Evolutionary conservation across 2,113 vertebrate genomes (phyloP).

Genomic region (Donacobius atricapilla): DNA sequence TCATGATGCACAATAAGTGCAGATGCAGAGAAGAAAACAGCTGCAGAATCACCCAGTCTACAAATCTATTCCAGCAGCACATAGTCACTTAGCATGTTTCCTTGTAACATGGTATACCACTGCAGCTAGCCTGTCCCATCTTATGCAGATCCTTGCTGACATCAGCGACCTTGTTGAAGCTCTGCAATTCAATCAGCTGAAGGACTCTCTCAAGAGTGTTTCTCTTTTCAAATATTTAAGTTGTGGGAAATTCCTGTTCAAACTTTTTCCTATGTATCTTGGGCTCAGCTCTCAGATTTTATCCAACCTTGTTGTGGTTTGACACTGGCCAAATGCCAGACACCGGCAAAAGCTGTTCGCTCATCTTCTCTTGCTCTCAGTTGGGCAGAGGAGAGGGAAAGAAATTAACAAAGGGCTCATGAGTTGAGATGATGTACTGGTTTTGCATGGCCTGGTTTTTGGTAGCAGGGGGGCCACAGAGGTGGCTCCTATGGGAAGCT

Average conservation of each 20-base stretch:
- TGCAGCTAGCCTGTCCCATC: not conserved
- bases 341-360: not conserved
- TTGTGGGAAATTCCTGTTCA: not conserved
- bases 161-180: not conserved
- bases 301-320: not conserved
- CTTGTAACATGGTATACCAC: not conserved
- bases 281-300: not conserved
- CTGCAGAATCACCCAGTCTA: not conserved
- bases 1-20: not conserved
- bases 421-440: not conserved
- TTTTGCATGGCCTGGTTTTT: not conserved
- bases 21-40: not conserved
- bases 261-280: not conserved
- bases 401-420: not conserved
- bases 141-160: not conserved
- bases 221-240: not conserved
- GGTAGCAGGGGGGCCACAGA: not conserved
- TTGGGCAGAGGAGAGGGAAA: not conserved
- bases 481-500: not conserved
- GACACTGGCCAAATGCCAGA: not conserved
- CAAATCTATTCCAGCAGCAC: not conserved
- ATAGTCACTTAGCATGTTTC: not conserved
- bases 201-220: not conserved
- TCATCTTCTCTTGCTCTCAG: not conserved
- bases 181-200: not conserved